Evolutionary conservation across 2,888 invertebrate species (phyloP).

Genomic region (Platycnemis pennipes): DNA sequence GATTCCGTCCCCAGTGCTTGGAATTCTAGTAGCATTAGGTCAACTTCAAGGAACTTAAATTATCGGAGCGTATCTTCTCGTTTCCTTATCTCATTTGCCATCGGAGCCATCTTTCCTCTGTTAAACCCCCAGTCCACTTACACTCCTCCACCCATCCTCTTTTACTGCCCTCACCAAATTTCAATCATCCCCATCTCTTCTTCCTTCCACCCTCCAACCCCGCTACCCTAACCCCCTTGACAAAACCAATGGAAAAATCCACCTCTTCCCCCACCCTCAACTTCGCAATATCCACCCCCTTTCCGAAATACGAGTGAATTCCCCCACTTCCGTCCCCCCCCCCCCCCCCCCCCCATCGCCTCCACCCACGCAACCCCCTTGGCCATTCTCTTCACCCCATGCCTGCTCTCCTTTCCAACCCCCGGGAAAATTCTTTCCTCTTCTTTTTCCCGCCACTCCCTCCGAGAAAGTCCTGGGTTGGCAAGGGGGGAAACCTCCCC

Average conservation of each 20-base stretch:
- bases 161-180: not conserved
- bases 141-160: not conserved
- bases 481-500: not conserved
- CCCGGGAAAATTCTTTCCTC: not conserved
- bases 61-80: not conserved
- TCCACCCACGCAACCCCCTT: not conserved
- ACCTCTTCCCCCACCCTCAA: not conserved
- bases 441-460: not conserved
- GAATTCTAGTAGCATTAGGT: too few species aligned
- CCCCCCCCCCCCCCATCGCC: not conserved
- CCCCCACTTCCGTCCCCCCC: not conserved
- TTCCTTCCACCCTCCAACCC: not conserved
- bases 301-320: not conserved
- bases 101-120: constrained; percentile 8
- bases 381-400: not conserved
- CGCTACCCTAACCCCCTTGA: not conserved
- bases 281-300: not conserved
- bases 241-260: not conserved
- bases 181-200: not conserved
- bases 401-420: not conserved
- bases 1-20: too few species aligned
- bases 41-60: too few species aligned
- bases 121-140: not conserved
- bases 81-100: not conserved
- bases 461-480: not conserved